Evolutionary conservation across 2,888 invertebrate genomes (phyloP), one percentile per base, ranked within the genome.

Genomic region (Sceliomorpha sp.): DNA sequence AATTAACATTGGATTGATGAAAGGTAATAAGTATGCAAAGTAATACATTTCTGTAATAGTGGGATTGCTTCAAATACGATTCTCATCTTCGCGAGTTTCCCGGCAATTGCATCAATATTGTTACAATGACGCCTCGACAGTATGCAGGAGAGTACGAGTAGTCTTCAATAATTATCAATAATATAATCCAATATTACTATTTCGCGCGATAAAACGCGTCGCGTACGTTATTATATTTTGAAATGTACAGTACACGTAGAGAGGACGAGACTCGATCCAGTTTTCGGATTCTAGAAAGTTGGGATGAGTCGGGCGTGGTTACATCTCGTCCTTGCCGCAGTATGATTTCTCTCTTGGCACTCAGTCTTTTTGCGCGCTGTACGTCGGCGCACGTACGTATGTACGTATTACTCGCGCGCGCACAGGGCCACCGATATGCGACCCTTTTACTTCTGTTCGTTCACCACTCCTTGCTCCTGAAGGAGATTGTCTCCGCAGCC

Each of bases 211-310:
- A n/a, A n/a, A n/a, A n/a, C n/a, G n/a, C 36, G 24, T 9, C 20
- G 20, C 24, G 37, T 29, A n/a, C n/a, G n/a, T n/a, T n/a, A n/a
- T n/a, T n/a, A n/a, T n/a, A n/a, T n/a, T n/a, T n/a, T n/a, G n/a
- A n/a, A n/a, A n/a, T n/a, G n/a, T n/a, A n/a, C n/a, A n/a, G n/a
- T 62, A 55, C 27, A 53, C 70, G 53, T 60, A 68, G 76, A 75
- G 77, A 75, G 75, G 73, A 74, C 74, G 71, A 68, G 74, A n/a
- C 79, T 75, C 82, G 87, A 87, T 87, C 86, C 86, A 86, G 87
- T 88, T 87, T 88, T 87, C 80, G 87, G 84, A 83, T 86, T 87
- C 85, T 87, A 87, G 87, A 87, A 88, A 88, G 87, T 86, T 79
- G 77, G 77, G 84, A 86, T 84, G 85, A 84, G 82, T 72, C 82